Evolutionary conservation across 2,113 vertebrate species (phyloP), one percentile per base, ranked within the genome.

Genomic region (Serinus canaria): DNA sequence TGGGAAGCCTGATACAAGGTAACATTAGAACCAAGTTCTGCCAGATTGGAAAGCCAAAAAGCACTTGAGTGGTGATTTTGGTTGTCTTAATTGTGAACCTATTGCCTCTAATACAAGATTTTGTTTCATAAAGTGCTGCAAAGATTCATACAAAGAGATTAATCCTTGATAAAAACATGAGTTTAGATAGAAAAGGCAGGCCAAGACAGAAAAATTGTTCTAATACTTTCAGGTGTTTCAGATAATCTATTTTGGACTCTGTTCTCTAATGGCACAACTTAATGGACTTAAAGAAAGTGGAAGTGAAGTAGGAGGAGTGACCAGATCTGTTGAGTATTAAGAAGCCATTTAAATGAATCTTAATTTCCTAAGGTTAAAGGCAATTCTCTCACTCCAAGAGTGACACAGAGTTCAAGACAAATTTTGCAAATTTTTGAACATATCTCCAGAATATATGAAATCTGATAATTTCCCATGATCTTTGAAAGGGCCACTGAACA

Each of bases 281-380:
- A 77, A 62, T 60, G 13, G 28, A 37, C 16, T 78, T 58, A 47
- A 69, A 92, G 33, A n/a, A 60, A 59, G 11, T 3, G 3, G 2
- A 3, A 4, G 10, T 0, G 1, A 59, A 66, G 25, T 5, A 20
- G 9, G 16, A 60, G 11, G 20, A 62, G 8, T 47, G 30, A 52
- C 11, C 15, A 63, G 28, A 22, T 46, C 12, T 72, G 14, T 31
- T 16, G 24, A 62, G 31, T 23, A 2, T 58, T 69, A 20, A 77
- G 44, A 83, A 74, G 7, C 2, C 3, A 1, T 53, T 66, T 60
- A 63, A 90, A 64, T 15, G 0, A 35, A 52, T 70, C 55, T 46
- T 39, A 35, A 37, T 92, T 86, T 86, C 30, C 9, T 81, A 25
- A 39, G 10, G 8, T 30, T 21, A 24, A 85, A 27, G 2, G 2